Percentiles rank a stretch among this genome's conserved stretches.
Evolutionary conservation across 2,888 invertebrate genomes (phyloP).

Genomic region (Miltochrista miniata): DNA sequence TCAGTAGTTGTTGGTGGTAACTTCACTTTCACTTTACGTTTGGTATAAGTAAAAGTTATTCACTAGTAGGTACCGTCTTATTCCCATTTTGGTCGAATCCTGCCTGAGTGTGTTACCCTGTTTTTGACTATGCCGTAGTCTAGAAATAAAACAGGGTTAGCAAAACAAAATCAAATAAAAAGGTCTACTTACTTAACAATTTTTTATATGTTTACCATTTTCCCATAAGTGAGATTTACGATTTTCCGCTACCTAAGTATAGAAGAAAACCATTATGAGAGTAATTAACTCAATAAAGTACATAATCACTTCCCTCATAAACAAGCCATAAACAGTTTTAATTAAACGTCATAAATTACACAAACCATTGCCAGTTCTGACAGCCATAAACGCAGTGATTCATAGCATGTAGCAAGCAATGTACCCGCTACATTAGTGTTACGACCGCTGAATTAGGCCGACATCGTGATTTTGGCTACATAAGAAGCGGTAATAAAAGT

Average conservation of each 20-base stretch:
- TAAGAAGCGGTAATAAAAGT: slow-evolving; percentile 31
- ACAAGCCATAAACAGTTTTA: slow-evolving; percentile 36
- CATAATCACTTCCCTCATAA: slow-evolving; percentile 24
- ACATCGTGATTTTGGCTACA: slow-evolving; percentile 32
- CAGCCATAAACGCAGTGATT: slow-evolving; percentile 34
- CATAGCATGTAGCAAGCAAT: slow-evolving; percentile 29
- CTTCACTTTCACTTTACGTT: no score
- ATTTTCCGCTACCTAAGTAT: not conserved
- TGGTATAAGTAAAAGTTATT: no score
- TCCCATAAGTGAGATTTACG: not conserved
- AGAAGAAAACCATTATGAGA: not conserved
- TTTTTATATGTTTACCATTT: no score
- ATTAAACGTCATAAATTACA: slow-evolving; percentile 35
- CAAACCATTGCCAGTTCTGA: slow-evolving; percentile 31
- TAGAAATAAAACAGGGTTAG: no score
- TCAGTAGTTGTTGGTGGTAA: no score
- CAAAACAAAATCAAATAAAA: no score
- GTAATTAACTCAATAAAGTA: slow-evolving; percentile 7
- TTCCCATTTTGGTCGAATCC: no score
- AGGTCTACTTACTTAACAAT: no score
- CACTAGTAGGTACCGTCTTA: no score
- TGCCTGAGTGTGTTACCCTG: no score
- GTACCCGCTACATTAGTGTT: slow-evolving; percentile 14
- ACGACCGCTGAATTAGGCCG: slow-evolving; percentile 12
- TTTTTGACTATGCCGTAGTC: no score